Conservation (phyloP, 2,888 invertebrate genomes). For the Candidula unifasciata region DNA sequence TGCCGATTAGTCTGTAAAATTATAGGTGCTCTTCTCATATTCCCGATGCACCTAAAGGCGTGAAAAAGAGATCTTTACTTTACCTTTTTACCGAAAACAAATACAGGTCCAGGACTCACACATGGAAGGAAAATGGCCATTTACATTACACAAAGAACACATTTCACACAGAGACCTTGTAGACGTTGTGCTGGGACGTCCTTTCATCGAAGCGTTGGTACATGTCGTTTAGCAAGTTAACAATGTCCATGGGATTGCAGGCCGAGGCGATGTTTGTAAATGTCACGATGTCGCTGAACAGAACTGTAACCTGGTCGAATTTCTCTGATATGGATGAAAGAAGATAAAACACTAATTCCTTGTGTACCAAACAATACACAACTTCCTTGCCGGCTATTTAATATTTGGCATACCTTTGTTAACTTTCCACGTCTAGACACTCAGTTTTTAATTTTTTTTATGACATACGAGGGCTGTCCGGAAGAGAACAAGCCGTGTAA, state of each 20-base stretch:
- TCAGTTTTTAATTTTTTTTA: too few relatives aligned
- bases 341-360: too few relatives aligned
- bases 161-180: constrained; percentile 62
- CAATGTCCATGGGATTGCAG: constrained; percentile 66
- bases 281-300: constrained; percentile 73
- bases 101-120: background rate
- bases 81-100: background rate
- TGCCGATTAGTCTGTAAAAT: too few relatives aligned
- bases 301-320: constrained; percentile 66
- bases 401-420: too few relatives aligned
- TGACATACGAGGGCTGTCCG: too few relatives aligned
- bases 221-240: constrained; percentile 70
- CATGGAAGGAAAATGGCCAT: background rate
- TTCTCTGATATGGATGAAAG: constrained; percentile 58
- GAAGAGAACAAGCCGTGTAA: too few relatives aligned
- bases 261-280: constrained; percentile 70
- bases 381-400: too few relatives aligned
- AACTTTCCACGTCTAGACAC: too few relatives aligned
- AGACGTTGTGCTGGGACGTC: constrained; percentile 63
- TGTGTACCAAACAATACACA: too few relatives aligned
- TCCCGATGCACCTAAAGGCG: too few relatives aligned
- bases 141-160: background rate
- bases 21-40: too few relatives aligned
- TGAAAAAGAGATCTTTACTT: too few relatives aligned
- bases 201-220: constrained; percentile 67